Percentiles rank a stretch among this genome's conserved stretches.
These are phyloP conservation scores for Vanessa atalanta DNA, from an alignment of 1,140 invertebrate species.

Conservation along the genomic window DNA sequence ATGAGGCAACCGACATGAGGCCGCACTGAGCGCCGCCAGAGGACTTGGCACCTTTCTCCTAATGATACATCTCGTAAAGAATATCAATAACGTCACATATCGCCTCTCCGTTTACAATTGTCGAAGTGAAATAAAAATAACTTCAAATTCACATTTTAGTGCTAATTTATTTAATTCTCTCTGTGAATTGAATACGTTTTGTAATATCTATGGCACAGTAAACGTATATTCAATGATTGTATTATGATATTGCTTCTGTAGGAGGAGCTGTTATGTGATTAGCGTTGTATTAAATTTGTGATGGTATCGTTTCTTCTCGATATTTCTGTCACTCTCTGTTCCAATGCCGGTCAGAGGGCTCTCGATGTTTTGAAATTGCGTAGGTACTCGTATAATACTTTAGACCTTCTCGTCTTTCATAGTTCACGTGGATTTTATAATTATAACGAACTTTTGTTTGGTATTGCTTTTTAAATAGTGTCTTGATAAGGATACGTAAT, in stretches of 20 bases:
- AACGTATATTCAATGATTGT: conserved; percentile 16
- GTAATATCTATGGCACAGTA: background rate
- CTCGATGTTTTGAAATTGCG: background rate
- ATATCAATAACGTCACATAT: background rate
- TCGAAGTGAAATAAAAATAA: background rate
- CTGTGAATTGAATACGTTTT: conserved; percentile 10
- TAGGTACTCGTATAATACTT: background rate
- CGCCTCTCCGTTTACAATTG: background rate
- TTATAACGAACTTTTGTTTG: too few species aligned
- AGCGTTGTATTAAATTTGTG: conserved; percentile 25
- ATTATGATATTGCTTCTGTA: conserved; percentile 22
- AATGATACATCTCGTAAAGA: background rate
- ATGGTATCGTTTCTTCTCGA: conserved; percentile 20
- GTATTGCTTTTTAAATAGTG: too few species aligned
- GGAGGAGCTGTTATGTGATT: conserved; percentile 27
- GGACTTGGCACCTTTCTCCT: background rate
- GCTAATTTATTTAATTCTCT: conserved; percentile 28
- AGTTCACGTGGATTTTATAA: too few species aligned
- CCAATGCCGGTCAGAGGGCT: conserved; percentile 17
- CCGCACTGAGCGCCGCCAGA: too few species aligned
- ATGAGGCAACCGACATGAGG: too few species aligned
- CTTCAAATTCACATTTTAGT: conserved; percentile 15
- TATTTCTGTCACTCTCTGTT: background rate
- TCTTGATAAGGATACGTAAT: too few species aligned
- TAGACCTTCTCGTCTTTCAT: background rate